phyloP scores from a whole-genome alignment of 2,888 invertebrate species.

The Sycophila texana region DNA sequence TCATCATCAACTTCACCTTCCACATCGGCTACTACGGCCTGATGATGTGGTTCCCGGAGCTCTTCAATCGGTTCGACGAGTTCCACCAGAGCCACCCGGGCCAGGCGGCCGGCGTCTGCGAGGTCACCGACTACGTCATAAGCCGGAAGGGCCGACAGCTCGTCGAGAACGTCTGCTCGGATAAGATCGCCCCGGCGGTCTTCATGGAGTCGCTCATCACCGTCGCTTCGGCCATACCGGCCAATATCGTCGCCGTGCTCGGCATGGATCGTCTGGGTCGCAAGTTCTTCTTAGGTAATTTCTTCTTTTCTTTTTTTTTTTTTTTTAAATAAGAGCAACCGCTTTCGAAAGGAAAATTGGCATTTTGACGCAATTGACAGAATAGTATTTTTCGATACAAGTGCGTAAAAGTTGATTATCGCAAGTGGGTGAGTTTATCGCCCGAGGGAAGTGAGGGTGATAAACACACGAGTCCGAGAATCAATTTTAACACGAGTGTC shows the following conservation, averaged over 20 bases:
- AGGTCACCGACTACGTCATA: conserved; percentile 87
- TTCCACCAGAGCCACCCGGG: conserved; percentile 82
- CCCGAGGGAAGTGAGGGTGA: no score
- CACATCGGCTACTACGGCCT: conserved; percentile 96
- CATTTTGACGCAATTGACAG: no score
- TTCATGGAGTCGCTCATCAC: conserved; percentile 92
- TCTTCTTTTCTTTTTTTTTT: conserved; percentile 2
- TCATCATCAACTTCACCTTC: conserved; percentile 93
- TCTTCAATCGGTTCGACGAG: conserved; percentile 93
- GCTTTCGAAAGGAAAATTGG: no score
- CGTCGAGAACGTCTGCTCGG: conserved; percentile 79
- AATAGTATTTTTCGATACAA: no score
- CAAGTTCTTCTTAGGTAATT: conserved; percentile 86
- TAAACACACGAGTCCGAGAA: no score
- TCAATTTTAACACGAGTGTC: no score
- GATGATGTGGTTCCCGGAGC: conserved; percentile 98
- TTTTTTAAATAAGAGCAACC: no score
- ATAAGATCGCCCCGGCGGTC: conserved; percentile 86
- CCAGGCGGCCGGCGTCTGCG: conserved; percentile 80
- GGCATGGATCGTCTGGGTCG: conserved; percentile 92
- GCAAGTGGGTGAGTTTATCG: no score
- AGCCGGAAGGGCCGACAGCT: conserved; percentile 80
- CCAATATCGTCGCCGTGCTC: conserved; percentile 87
- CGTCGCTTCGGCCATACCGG: conserved; percentile 89
- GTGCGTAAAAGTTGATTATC: no score